A percentile compares a stretch with the other conserved stretches of the same genome.
phyloP scores from a whole-genome alignment of 2,797 vertebrate species.

The Etheostoma nigrum region DNA sequence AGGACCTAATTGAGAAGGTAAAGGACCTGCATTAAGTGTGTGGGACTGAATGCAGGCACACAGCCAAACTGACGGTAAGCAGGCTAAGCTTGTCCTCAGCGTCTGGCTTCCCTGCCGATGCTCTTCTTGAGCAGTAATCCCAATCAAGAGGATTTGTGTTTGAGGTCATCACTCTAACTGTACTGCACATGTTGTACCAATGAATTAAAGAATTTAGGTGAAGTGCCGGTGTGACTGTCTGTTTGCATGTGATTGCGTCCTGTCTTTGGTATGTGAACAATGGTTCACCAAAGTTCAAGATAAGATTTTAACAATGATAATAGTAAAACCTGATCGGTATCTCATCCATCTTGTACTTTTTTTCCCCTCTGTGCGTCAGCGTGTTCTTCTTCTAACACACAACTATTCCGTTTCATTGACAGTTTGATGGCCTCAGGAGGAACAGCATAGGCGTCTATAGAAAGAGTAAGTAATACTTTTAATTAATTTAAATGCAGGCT shows the following conservation, averaged over 20 bases:
- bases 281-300: slow-evolving; percentile 20
- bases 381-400: slow-evolving; percentile 5
- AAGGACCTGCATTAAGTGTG: not conserved
- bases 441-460: slow-evolving; percentile 84
- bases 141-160: slow-evolving; percentile 76
- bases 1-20: slow-evolving; percentile 15
- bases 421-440: slow-evolving; percentile 79
- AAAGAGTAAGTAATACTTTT: slow-evolving; percentile 80
- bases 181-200: slow-evolving; percentile 27
- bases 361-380: slow-evolving; percentile 3
- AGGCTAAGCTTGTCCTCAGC: slow-evolving; percentile 51
- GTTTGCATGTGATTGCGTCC: slow-evolving; percentile 2
- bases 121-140: slow-evolving; percentile 74
- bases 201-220: not conserved
- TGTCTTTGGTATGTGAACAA: slow-evolving; percentile 37
- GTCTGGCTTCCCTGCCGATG: slow-evolving; percentile 33
- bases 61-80: slow-evolving; percentile 44
- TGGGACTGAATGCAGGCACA: slow-evolving; percentile 18
- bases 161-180: slow-evolving; percentile 69
- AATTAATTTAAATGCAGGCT: not conserved
- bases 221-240: slow-evolving; percentile 7
- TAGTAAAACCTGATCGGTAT: slow-evolving; percentile 5
- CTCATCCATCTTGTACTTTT: slow-evolving; percentile 4
- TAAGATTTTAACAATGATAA: slow-evolving; percentile 27
- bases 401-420: slow-evolving; percentile 41